A percentile compares a stretch with the other conserved stretches of the same genome.
Evolutionary conservation across 2,888 invertebrate genomes (phyloP).

Genomic region (Luperina testacea): DNA sequence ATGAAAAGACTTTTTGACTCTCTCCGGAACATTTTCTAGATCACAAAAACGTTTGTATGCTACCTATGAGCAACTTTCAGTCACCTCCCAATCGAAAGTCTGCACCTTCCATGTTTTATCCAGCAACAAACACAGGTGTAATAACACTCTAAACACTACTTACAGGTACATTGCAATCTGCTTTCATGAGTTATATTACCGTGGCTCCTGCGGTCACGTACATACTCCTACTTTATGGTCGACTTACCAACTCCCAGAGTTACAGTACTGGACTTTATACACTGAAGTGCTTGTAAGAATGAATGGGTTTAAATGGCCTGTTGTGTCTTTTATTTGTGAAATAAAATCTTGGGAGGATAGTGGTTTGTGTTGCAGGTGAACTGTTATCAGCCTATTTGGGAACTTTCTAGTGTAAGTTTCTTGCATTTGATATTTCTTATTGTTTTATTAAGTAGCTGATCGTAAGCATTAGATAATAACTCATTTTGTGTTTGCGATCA

Average conservation of each 20-base stretch:
- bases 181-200: slow-evolving; percentile 51
- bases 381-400: background rate
- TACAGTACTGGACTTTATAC: slow-evolving; percentile 60
- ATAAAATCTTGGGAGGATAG: slow-evolving; percentile 35
- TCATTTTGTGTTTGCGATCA: background rate
- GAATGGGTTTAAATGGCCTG: slow-evolving; percentile 54
- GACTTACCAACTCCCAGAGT: slow-evolving; percentile 52
- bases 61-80: background rate
- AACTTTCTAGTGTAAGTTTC: background rate
- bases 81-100: background rate
- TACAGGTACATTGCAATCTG: slow-evolving; percentile 53
- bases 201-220: slow-evolving; percentile 58
- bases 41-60: background rate
- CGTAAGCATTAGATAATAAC: background rate
- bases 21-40: background rate
- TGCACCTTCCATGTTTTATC: background rate
- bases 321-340: slow-evolving; percentile 58
- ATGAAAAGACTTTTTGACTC: background rate
- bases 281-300: slow-evolving; percentile 63
- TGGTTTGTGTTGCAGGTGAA: slow-evolving; percentile 6
- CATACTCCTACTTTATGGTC: slow-evolving; percentile 54
- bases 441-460: background rate
- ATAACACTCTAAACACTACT: slow-evolving; percentile 56
- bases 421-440: background rate
- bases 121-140: slow-evolving; percentile 36